These are phyloP conservation scores for Harpegnathos saltator DNA, from an alignment of 1,140 invertebrate genomes.

Conservation along the genomic window DNA sequence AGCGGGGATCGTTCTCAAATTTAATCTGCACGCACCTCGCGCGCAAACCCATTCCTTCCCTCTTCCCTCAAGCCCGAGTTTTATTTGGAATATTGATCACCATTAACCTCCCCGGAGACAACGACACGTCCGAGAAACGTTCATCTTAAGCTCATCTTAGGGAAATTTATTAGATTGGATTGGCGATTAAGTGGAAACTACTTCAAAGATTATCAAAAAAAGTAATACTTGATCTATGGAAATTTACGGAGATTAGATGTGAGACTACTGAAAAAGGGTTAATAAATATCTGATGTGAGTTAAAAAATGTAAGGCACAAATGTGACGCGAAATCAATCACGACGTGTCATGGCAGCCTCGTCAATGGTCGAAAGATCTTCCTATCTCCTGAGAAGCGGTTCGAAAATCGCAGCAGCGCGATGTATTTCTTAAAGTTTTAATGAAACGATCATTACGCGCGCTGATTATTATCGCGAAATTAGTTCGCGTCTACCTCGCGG, in stretches of 20 bases:
- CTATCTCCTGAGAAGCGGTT: background rate
- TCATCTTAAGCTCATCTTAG: too few relatives aligned
- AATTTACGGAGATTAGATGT: too few relatives aligned
- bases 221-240: too few relatives aligned
- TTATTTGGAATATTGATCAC: constrained; percentile 30
- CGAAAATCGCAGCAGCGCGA: background rate
- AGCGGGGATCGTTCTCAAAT: constrained; percentile 46
- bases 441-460: constrained; percentile 16
- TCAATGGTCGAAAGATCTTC: background rate
- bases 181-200: too few relatives aligned
- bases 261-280: too few relatives aligned
- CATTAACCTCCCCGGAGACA: background rate
- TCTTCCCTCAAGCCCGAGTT: constrained; percentile 13
- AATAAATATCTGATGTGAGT: too few relatives aligned
- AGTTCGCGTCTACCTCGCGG: background rate
- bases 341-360: background rate
- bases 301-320: background rate
- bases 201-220: too few relatives aligned
- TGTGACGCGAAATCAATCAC: background rate
- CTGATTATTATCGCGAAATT: constrained; percentile 33
- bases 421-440: background rate
- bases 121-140: too few relatives aligned
- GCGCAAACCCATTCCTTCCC: constrained; percentile 38
- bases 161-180: too few relatives aligned
- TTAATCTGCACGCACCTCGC: constrained; percentile 50